Percentiles rank a stretch among this genome's conserved stretches.
Conservation (phyloP, 2,888 invertebrate species). For the Taenaris catops region DNA sequence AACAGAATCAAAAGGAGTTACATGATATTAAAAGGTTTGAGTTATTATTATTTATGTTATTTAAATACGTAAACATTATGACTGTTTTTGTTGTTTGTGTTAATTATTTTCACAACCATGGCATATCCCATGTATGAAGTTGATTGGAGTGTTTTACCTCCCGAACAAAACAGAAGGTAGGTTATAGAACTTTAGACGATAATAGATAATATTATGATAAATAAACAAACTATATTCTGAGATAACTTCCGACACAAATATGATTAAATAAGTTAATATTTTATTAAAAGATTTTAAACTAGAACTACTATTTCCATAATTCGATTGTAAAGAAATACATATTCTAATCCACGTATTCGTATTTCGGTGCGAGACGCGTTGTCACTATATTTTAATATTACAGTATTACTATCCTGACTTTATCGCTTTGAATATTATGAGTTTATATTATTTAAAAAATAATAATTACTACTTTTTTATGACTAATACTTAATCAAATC, state of each 20-base stretch:
- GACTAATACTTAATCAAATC: neutral
- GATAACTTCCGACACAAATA: no score
- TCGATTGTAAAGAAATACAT: constrained; percentile 3
- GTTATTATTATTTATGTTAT: no score
- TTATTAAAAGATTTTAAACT: no score
- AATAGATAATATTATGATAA: neutral
- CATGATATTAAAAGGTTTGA: no score
- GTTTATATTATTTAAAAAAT: neutral
- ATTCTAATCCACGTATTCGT: constrained; percentile 17
- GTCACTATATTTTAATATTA: no score
- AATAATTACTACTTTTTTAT: neutral
- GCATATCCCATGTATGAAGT: constrained; percentile 84
- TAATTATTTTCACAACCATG: constrained; percentile 44
- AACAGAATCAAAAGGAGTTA: no score
- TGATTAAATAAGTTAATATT: no score
- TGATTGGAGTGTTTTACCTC: constrained; percentile 92
- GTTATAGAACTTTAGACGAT: constrained; percentile 23
- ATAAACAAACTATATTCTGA: constrained; percentile 5
- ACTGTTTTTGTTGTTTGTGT: constrained; percentile 40
- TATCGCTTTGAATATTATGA: no score
- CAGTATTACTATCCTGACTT: no score
- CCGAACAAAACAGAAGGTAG: constrained; percentile 92
- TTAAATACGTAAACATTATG: no score
- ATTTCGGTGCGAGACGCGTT: constrained; percentile 15
- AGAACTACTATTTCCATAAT: neutral